phyloP scores from a whole-genome alignment of 2,888 invertebrate species.

The Orchesellides sinensis region DNA sequence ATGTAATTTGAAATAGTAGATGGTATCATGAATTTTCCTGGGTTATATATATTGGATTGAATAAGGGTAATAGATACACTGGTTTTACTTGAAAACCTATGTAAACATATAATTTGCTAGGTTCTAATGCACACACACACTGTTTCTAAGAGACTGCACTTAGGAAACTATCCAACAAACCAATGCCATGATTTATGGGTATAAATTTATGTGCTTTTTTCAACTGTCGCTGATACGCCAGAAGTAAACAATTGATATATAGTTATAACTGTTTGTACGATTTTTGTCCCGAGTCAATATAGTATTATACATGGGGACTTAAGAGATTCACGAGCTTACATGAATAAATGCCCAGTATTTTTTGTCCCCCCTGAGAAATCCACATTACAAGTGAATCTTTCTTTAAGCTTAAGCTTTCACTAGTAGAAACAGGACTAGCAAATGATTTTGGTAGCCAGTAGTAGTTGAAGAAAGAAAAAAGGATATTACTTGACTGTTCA shows the following conservation, averaged over 20 bases:
- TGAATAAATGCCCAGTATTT: conserved; percentile 4
- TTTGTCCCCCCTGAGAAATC: background rate
- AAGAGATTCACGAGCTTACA: conserved; percentile 20
- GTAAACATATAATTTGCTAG: too few species aligned
- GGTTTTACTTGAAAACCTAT: too few species aligned
- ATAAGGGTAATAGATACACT: too few species aligned
- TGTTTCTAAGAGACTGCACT: too few species aligned
- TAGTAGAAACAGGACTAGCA: conserved; percentile 1
- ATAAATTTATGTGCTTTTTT: background rate
- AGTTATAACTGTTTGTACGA: background rate
- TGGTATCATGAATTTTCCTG: too few species aligned
- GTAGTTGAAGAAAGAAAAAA: conserved; percentile 22
- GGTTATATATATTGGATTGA: too few species aligned
- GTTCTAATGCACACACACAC: too few species aligned
- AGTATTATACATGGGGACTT: background rate
- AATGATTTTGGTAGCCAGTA: conserved; percentile 23
- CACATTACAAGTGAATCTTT: conserved; percentile 11
- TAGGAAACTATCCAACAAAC: background rate
- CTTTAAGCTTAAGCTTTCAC: conserved; percentile 6
- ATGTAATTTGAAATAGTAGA: too few species aligned
- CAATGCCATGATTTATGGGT: conserved; percentile 16
- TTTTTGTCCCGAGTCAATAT: background rate
- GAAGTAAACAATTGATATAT: background rate
- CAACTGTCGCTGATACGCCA: background rate
- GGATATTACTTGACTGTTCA: conserved; percentile 57